These are phyloP conservation scores for Zaprionus capensis DNA, from an alignment of 1,140 invertebrate species.

Conservation along the genomic window DNA sequence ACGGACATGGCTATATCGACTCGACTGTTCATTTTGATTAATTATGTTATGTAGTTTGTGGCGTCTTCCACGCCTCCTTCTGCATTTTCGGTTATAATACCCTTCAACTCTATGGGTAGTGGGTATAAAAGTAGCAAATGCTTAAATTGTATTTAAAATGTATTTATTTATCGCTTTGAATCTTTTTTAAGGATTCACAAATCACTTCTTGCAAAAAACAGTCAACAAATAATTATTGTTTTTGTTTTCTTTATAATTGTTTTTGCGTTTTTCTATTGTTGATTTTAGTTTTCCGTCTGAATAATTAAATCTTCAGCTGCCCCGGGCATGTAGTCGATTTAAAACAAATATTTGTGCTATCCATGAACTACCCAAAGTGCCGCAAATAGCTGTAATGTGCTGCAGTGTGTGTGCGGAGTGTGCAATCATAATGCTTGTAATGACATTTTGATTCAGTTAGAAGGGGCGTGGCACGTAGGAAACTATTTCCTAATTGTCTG, in stretches of 20 bases:
- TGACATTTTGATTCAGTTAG: conserved; percentile 35
- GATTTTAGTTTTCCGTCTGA: conserved; percentile 10
- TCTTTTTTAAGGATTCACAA: not conserved
- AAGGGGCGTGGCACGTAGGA: conserved; percentile 36
- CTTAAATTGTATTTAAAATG: not conserved
- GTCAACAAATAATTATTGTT: not conserved
- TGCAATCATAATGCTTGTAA: conserved; percentile 22
- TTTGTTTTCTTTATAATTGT: conserved; percentile 3
- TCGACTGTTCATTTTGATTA: no score
- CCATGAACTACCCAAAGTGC: not conserved
- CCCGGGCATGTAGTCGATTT: conserved; percentile 4
- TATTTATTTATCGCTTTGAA: not conserved
- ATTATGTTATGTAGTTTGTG: no score
- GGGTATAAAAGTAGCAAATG: no score
- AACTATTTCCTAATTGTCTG: conserved; percentile 58
- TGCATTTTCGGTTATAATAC: no score
- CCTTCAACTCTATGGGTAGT: no score
- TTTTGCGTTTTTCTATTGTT: not conserved
- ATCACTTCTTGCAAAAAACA: not conserved
- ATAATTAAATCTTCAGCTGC: not conserved
- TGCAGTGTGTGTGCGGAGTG: not conserved
- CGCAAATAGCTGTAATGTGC: not conserved
- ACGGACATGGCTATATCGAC: no score
- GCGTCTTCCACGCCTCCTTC: no score
- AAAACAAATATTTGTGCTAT: conserved; percentile 13